Evolutionary conservation across 2,797 vertebrate genomes (phyloP), one percentile per base, ranked within the genome.

Genomic region (Acrossocheilus wenchowensis): DNA sequence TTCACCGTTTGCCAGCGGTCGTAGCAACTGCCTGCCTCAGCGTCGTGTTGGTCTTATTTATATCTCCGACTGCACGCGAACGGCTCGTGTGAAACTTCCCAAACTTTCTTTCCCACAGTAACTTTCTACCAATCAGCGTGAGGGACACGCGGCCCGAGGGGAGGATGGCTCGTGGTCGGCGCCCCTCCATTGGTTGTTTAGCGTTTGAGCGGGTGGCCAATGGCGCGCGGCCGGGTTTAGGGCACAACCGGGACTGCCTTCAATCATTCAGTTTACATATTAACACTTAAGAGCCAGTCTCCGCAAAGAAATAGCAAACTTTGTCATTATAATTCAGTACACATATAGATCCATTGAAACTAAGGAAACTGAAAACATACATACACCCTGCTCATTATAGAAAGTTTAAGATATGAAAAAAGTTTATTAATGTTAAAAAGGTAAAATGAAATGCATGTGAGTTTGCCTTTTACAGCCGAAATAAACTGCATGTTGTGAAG

Each of bases 81-180:
- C 96, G 98, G 97, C 98, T 98, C 97, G 98, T 98, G 98, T 99
- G 98, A 99, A 99, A 98, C 97, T 97, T 97, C 97, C 97, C 97
- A 96, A 97, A 98, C 97, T 98, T 98, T 98, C 97, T 98, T 99
- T 99, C 97, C 98, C 98, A 99, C 98, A 98, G 96, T 97, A 97
- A 97, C 97, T 98, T 97, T 95, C 96, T 94, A 96, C 98, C 98
- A 98, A 98, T 98, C 95, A 97, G 96, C 93, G 96, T 91, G 94
- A 93, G 96, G 94, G 96, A 96, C 97, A 97, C 97, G 97, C 97
- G 97, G 97, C 96, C 96, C 94, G 91, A 92, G 89, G 92, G 95
- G 95, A 95, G 95, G 95, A 95, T 94, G 95, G 97, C 97, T 98
- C 96, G 97, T 98, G 98, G 96, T 97, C 96, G 96, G 96, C 96